phyloP scores from a whole-genome alignment of 2,113 vertebrate species.

The Spea bombifrons region DNA sequence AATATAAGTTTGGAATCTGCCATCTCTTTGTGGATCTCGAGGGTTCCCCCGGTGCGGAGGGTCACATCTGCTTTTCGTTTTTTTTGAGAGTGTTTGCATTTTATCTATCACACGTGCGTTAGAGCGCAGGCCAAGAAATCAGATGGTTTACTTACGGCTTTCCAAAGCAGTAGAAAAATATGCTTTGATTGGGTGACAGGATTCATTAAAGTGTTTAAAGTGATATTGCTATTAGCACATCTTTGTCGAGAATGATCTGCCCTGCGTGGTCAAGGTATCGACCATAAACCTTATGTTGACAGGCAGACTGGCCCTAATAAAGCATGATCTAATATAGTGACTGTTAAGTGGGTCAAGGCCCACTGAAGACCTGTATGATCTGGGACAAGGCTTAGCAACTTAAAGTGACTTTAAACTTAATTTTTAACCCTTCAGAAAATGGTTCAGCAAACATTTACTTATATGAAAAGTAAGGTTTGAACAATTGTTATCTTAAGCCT shows the following conservation, averaged over 20 bases:
- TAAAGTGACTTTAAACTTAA: too few relatives aligned
- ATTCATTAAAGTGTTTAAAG: not conserved
- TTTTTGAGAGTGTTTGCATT: constrained; percentile 24
- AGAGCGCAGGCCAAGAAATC: constrained; percentile 20
- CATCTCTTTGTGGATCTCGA: constrained; percentile 6
- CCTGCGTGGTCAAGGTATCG: not conserved
- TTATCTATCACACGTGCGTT: constrained; percentile 21
- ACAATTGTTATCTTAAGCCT: too few relatives aligned
- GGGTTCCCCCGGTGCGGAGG: constrained; percentile 10
- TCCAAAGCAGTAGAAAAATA: not conserved
- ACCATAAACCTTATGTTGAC: not conserved
- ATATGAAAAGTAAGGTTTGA: too few relatives aligned
- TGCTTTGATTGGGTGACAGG: not conserved
- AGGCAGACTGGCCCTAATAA: not conserved
- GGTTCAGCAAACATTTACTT: too few relatives aligned
- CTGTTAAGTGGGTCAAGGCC: too few relatives aligned
- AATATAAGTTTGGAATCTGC: constrained; percentile 28
- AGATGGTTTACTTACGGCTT: constrained; percentile 27
- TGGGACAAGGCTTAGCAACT: not conserved
- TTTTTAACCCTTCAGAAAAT: too few relatives aligned
- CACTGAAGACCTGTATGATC: not conserved
- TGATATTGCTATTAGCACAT: not conserved
- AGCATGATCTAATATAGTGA: not conserved
- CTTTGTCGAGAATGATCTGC: not conserved
- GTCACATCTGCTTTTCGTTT: constrained; percentile 40